These are phyloP conservation scores for Orussus abietinus DNA, from an alignment of 1,140 invertebrate species.

Conservation along the genomic window DNA sequence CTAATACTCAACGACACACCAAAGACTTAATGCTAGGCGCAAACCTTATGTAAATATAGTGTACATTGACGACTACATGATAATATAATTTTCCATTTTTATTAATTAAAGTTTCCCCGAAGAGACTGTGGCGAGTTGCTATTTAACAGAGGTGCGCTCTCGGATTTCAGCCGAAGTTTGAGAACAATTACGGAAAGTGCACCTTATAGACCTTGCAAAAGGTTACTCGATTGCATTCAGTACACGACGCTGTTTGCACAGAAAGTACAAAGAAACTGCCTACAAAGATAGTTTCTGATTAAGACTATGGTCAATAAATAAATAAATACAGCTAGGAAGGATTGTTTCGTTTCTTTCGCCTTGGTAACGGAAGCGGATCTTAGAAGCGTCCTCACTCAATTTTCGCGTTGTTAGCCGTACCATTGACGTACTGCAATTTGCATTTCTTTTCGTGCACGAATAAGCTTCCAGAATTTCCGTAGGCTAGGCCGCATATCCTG, in stretches of 20 bases:
- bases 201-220: not conserved
- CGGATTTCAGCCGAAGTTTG: not conserved
- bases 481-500: constrained; percentile 24
- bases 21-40: constrained; percentile 18
- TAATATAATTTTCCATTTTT: not conserved
- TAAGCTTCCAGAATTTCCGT: constrained; percentile 31
- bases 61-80: not conserved
- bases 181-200: not conserved
- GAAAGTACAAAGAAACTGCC: constrained; percentile 1
- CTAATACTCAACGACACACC: no score
- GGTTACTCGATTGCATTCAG: not conserved
- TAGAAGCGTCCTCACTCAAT: no score
- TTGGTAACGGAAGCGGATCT: no score
- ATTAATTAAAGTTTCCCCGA: not conserved
- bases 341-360: no score
- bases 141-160: not conserved
- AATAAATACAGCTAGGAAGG: not conserved
- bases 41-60: not conserved
- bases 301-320: not conserved
- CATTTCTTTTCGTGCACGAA: constrained; percentile 30
- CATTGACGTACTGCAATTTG: no score
- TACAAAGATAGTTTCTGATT: not conserved
- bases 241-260: not conserved
- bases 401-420: no score
- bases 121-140: not conserved